Percentiles rank a stretch among this genome's conserved stretches.
phyloP scores from a whole-genome alignment of 2,888 invertebrate species.

The Epinotia nisella region DNA sequence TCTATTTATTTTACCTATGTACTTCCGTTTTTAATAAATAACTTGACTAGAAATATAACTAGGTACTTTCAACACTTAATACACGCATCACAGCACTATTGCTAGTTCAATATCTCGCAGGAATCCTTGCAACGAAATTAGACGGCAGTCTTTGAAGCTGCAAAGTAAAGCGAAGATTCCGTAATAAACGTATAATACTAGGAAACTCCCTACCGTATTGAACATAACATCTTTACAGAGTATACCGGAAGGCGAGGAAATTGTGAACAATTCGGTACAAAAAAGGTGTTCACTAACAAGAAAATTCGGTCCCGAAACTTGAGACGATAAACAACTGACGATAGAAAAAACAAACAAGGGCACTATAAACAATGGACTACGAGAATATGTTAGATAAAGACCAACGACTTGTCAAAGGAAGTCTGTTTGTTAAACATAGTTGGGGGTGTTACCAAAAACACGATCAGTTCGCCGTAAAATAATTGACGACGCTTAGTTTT shows the following conservation, averaged over 20 bases:
- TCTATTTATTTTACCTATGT: too few relatives aligned
- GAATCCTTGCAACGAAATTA: not conserved
- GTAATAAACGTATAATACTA: slow-evolving; percentile 23
- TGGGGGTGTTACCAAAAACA: slow-evolving; percentile 10
- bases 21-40: too few relatives aligned
- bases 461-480: not conserved
- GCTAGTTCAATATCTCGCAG: too few relatives aligned
- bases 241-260: slow-evolving; percentile 30
- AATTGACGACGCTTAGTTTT: not conserved
- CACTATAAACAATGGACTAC: slow-evolving; percentile 33
- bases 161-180: slow-evolving; percentile 17
- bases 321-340: slow-evolving; percentile 35
- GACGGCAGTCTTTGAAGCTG: slow-evolving; percentile 3
- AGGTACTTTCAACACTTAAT: too few relatives aligned
- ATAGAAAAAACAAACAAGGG: slow-evolving; percentile 29
- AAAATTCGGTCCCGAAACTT: slow-evolving; percentile 36
- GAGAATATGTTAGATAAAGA: slow-evolving; percentile 28
- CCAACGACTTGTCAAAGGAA: slow-evolving; percentile 21
- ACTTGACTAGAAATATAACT: too few relatives aligned
- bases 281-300: slow-evolving; percentile 38
- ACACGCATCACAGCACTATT: too few relatives aligned
- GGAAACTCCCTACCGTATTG: slow-evolving; percentile 26
- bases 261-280: slow-evolving; percentile 28
- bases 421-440: not conserved
- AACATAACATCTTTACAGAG: slow-evolving; percentile 22